phyloP scores from a whole-genome alignment of 2,113 vertebrate genomes.

The Siniperca knerii region DNA sequence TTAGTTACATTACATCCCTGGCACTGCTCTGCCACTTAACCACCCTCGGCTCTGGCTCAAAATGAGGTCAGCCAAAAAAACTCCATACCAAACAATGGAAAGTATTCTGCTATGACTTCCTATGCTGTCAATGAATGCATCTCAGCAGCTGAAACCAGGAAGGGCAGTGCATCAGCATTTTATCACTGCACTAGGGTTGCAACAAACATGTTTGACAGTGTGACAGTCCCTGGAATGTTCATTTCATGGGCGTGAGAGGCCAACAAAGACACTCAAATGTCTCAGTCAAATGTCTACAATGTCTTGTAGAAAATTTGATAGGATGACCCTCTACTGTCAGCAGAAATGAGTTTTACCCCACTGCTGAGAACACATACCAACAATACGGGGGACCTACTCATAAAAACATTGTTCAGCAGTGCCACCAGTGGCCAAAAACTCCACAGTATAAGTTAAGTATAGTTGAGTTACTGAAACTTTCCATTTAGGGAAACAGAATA shows the following conservation, averaged over 20 bases:
- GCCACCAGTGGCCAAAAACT: neutral
- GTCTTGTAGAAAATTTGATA: neutral
- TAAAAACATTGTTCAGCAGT: neutral
- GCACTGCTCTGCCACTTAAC: conserved; percentile 8
- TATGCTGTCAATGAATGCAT: conserved; percentile 36
- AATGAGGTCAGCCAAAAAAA: conserved; percentile 49
- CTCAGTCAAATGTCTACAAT: no score
- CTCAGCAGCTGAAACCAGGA: conserved; percentile 39
- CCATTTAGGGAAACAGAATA: neutral
- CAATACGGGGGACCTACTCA: neutral
- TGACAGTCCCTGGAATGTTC: neutral
- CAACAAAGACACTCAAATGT: neutral
- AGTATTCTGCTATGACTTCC: conserved; percentile 55
- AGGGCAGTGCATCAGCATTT: conserved; percentile 22
- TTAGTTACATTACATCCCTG: neutral
- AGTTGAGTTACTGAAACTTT: neutral
- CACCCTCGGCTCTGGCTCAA: neutral
- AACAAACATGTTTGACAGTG: neutral
- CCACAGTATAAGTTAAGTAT: neutral
- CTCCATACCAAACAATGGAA: conserved; percentile 52
- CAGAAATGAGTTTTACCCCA: neutral
- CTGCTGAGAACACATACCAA: neutral
- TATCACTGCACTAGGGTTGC: neutral
- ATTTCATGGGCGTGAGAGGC: neutral
- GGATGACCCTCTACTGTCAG: neutral